phyloP scores from a whole-genome alignment of 2,113 vertebrate genomes.

The Entomyzon cyanotis region DNA sequence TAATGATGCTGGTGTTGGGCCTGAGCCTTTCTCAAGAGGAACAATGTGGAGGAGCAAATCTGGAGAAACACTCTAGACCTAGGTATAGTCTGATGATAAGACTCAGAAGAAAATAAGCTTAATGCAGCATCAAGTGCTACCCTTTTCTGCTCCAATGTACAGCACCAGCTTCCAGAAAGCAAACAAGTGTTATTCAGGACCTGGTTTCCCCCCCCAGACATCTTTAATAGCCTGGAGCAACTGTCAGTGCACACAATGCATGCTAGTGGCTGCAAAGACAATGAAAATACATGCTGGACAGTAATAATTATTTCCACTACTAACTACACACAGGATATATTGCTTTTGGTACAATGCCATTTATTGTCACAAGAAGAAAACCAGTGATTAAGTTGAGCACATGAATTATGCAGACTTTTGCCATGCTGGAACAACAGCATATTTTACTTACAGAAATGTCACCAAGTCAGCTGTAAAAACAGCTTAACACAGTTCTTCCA shows the following conservation, averaged over 20 bases:
- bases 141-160: neutral
- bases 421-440: slow-evolving; percentile 11
- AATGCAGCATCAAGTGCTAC: neutral
- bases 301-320: slow-evolving; percentile 43
- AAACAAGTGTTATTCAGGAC: neutral
- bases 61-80: neutral
- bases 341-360: slow-evolving; percentile 50
- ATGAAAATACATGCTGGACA: slow-evolving; percentile 34
- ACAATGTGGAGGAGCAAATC: neutral
- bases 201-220: neutral
- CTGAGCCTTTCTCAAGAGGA: slow-evolving; percentile 3
- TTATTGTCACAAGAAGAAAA: slow-evolving; percentile 57
- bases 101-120: neutral
- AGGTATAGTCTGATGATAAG: neutral
- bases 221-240: neutral
- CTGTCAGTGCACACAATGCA: neutral
- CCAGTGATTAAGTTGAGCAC: slow-evolving; percentile 36
- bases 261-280: neutral
- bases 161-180: slow-evolving; percentile 7
- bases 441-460: slow-evolving; percentile 24
- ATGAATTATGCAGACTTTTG: slow-evolving; percentile 50
- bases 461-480: slow-evolving; percentile 39
- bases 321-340: slow-evolving; percentile 40
- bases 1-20: slow-evolving; percentile 5
- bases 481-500: neutral